phyloP scores from a whole-genome alignment of 2,797 vertebrate genomes.

The Galago senegalensis region DNA sequence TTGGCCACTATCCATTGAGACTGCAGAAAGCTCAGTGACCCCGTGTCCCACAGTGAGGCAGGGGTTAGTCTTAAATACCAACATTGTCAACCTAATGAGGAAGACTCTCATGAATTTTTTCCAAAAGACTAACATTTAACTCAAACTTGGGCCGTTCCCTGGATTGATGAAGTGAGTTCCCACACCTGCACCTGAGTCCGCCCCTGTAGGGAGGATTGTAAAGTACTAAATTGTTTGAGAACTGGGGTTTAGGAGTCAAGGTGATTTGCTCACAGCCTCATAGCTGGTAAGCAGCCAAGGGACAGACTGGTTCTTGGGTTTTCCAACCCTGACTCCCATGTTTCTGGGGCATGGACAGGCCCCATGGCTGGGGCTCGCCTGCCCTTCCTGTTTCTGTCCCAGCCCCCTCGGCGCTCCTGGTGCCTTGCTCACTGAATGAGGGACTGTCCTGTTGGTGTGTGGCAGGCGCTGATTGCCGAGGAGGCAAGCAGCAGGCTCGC shows the following conservation, averaged over 20 bases:
- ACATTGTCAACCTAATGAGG: neutral
- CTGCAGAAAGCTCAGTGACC: neutral
- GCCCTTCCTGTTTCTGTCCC: neutral
- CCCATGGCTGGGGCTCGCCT: rapidly evolving
- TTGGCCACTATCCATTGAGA: neutral
- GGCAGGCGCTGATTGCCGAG: constrained; percentile 97
- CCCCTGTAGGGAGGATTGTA: neutral
- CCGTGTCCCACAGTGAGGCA: neutral
- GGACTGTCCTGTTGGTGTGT: constrained; percentile 29
- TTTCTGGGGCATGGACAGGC: neutral
- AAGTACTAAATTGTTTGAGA: neutral
- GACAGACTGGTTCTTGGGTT: neutral
- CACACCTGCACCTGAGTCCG: rapidly evolving
- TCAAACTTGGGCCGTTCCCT: neutral
- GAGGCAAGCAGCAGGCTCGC: constrained; percentile 94
- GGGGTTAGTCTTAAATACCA: neutral
- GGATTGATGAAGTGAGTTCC: neutral
- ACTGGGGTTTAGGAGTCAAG: neutral
- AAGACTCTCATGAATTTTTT: neutral
- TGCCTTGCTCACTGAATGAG: neutral
- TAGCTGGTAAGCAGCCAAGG: neutral
- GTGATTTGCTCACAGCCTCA: neutral
- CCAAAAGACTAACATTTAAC: neutral
- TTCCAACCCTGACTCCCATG: rapidly evolving
- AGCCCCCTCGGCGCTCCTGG: too few relatives aligned